A percentile compares a stretch with the other conserved stretches of the same genome.
Conservation (phyloP, 53 echinoderm and acorn worm species). For the Luidia sarsii region DNA sequence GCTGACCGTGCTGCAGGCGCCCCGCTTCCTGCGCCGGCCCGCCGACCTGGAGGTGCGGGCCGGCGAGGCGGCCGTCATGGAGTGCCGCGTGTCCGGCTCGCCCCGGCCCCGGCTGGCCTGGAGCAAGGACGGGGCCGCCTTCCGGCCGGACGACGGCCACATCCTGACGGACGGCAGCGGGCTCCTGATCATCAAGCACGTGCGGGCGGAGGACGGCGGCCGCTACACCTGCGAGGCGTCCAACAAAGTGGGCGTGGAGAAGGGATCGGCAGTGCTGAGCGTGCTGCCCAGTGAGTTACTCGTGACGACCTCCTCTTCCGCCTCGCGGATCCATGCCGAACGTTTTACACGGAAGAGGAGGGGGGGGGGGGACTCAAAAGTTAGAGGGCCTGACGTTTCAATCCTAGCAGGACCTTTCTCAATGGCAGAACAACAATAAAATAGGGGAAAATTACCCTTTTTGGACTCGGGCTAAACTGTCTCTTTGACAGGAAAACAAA, state of each 20-base stretch:
- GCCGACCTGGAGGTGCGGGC: slow-evolving; percentile 55
- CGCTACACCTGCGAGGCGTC: slow-evolving; percentile 75
- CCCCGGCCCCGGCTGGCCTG: slow-evolving; percentile 81
- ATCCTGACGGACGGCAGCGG: slow-evolving; percentile 60
- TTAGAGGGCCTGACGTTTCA: too few relatives aligned
- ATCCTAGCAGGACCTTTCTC: too few relatives aligned
- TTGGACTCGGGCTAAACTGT: too few relatives aligned
- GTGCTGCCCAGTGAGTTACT: slow-evolving; percentile 73
- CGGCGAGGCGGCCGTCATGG: slow-evolving; percentile 81
- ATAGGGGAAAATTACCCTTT: too few relatives aligned
- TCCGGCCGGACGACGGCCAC: slow-evolving; percentile 56
- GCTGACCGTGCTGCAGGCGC: slow-evolving; percentile 73
- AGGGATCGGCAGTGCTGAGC: slow-evolving; percentile 57
- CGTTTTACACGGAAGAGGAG: too few relatives aligned
- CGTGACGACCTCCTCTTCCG: too few relatives aligned
- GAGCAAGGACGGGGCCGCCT: slow-evolving; percentile 66
- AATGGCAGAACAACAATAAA: too few relatives aligned
- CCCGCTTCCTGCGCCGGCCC: slow-evolving; percentile 63
- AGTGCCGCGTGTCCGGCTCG: slow-evolving; percentile 79
- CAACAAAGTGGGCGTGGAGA: slow-evolving; percentile 69
- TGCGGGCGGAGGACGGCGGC: slow-evolving; percentile 63
- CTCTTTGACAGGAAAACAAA: too few relatives aligned
- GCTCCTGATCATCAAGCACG: slow-evolving; percentile 75
- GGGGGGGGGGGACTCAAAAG: too few relatives aligned
- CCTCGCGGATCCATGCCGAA: too few relatives aligned